Conservation (phyloP, 2,113 vertebrate species). For the Malurus melanocephalus region DNA sequence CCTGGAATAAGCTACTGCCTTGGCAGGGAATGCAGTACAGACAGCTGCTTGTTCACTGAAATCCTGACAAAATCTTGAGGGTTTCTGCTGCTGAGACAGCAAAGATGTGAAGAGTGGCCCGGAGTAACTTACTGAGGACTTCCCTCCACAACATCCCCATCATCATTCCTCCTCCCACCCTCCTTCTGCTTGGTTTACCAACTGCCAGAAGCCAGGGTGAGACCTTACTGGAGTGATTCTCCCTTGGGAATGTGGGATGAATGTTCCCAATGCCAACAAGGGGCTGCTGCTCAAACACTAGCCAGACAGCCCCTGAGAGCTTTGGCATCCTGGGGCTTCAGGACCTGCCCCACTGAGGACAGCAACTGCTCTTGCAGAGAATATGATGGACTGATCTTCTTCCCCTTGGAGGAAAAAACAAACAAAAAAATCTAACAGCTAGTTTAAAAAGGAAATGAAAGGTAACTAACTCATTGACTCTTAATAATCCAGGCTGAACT, state of each 20-base stretch:
- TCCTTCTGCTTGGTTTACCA: background rate
- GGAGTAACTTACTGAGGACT: background rate
- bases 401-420: background rate
- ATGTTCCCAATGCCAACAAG: background rate
- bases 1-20: background rate
- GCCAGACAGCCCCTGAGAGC: background rate
- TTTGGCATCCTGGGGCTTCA: background rate
- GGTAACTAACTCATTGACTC: background rate
- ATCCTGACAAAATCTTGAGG: background rate
- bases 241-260: background rate
- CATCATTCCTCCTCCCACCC: background rate
- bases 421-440: background rate
- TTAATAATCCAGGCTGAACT: background rate
- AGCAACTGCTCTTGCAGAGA: background rate
- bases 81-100: background rate
- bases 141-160: background rate
- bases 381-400: background rate
- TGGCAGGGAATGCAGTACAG: background rate
- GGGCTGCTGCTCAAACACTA: background rate
- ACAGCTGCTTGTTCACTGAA: background rate
- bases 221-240: background rate
- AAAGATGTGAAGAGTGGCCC: background rate
- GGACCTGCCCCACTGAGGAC: no score
- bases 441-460: background rate
- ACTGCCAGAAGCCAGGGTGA: background rate